Conservation (phyloP, 2,113 vertebrate genomes). For the Saimiri boliviensis region DNA sequence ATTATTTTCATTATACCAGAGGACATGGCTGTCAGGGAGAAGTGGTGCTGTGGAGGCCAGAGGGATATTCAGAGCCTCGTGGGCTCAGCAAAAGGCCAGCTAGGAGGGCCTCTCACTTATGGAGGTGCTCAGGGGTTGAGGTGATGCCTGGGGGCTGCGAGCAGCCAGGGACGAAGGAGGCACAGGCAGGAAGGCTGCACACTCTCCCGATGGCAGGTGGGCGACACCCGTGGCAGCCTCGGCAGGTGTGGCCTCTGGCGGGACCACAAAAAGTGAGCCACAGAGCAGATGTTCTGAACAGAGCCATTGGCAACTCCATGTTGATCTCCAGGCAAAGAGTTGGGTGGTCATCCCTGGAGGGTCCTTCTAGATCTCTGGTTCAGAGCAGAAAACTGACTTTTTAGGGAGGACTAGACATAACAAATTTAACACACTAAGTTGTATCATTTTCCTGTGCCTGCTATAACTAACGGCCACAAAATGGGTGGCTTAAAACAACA, state of each 20-base stretch:
- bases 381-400: background rate
- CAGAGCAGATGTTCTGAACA: background rate
- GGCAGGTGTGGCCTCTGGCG: background rate
- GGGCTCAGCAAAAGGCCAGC: background rate
- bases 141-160: background rate
- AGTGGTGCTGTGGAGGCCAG: background rate
- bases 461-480: background rate
- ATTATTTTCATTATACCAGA: background rate
- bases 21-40: background rate
- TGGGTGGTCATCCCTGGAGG: too few relatives aligned
- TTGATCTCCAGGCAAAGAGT: background rate
- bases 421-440: background rate
- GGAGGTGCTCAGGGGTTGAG: background rate
- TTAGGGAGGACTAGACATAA: background rate
- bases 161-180: too few relatives aligned
- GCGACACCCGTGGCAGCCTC: rapidly evolving
- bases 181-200: background rate
- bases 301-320: rapidly evolving
- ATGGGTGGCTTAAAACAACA: background rate
- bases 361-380: background rate
- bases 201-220: too few relatives aligned
- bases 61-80: background rate
- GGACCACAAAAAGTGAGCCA: too few relatives aligned
- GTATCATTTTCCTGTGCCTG: background rate
- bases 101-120: too few relatives aligned